Evolutionary conservation across 2,797 vertebrate species (phyloP).

Genomic region (Gadopsis marmoratus): DNA sequence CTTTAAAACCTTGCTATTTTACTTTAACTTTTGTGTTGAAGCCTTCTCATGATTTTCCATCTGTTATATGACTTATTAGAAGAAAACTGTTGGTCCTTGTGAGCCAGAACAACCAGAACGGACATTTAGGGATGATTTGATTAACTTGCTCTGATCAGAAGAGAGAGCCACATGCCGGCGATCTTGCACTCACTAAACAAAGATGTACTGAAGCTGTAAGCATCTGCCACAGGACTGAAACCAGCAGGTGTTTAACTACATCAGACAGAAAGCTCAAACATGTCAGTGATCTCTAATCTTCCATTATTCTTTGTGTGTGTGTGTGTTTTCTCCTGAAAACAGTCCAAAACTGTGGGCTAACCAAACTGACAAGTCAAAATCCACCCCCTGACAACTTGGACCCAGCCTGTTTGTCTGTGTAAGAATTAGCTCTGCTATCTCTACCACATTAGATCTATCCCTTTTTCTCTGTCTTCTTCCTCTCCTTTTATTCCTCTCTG

Average conservation of each 20-base stretch:
- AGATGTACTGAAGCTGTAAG: slow-evolving; percentile 51
- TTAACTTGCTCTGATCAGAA: slow-evolving; percentile 71
- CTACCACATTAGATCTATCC: slow-evolving; percentile 36
- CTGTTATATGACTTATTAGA: slow-evolving; percentile 58
- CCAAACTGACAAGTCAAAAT: slow-evolving; percentile 53
- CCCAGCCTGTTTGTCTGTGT: slow-evolving; percentile 29
- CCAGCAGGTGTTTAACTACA: slow-evolving; percentile 69
- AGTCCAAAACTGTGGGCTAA: slow-evolving; percentile 32
- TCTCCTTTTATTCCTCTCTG: slow-evolving; percentile 3
- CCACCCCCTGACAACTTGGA: slow-evolving; percentile 45
- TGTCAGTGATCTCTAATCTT: slow-evolving; percentile 44
- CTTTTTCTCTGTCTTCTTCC: slow-evolving; percentile 16
- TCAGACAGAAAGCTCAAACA: slow-evolving; percentile 62
- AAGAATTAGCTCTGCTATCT: slow-evolving; percentile 44
- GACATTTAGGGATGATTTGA: slow-evolving; percentile 66
- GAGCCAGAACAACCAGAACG: slow-evolving; percentile 66
- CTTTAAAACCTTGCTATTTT: slow-evolving; percentile 22
- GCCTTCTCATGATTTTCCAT: slow-evolving; percentile 41
- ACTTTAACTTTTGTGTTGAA: slow-evolving; percentile 10
- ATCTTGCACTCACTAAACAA: slow-evolving; percentile 62
- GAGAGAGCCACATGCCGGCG: slow-evolving; percentile 52
- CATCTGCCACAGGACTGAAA: slow-evolving; percentile 58
- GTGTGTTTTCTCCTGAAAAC: slow-evolving; percentile 19
- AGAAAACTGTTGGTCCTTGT: slow-evolving; percentile 36
- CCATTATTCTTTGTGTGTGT: slow-evolving; percentile 33